These are phyloP conservation scores for Neogobius melanostomus DNA, from an alignment of 2,113 vertebrate genomes.

Conservation along the genomic window DNA sequence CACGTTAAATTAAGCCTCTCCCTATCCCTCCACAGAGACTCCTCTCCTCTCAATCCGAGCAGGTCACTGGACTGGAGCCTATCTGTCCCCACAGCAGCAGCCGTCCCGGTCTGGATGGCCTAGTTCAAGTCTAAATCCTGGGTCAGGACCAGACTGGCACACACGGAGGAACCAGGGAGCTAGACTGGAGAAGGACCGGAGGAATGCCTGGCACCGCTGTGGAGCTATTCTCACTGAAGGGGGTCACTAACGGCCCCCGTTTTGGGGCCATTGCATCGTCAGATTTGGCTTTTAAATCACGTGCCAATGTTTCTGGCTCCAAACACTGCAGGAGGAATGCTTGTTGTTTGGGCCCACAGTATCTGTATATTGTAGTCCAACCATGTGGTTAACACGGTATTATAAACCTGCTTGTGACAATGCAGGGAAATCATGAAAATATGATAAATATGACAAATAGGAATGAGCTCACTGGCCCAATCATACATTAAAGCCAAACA, in stretches of 20 bases:
- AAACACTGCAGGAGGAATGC: slow-evolving; percentile 34
- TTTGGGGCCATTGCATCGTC: slow-evolving; percentile 1
- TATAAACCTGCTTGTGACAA: too few species aligned
- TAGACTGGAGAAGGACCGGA: slow-evolving; percentile 20
- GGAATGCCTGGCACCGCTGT: slow-evolving; percentile 19
- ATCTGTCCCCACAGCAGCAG: slow-evolving; percentile 47
- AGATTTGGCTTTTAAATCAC: slow-evolving; percentile 38
- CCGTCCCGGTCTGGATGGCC: slow-evolving; percentile 52
- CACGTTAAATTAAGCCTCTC: neutral
- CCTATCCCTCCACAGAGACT: slow-evolving; percentile 40
- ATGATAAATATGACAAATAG: too few species aligned
- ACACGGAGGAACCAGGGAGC: slow-evolving; percentile 14
- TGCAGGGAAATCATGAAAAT: too few species aligned
- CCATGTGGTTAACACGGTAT: too few species aligned
- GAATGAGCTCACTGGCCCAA: neutral
- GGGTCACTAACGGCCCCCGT: slow-evolving; percentile 10
- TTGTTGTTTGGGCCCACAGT: neutral
- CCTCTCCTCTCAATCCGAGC: slow-evolving; percentile 37
- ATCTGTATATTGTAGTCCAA: too few species aligned
- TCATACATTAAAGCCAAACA: too few species aligned
- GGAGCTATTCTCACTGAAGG: slow-evolving; percentile 38
- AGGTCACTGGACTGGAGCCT: slow-evolving; percentile 60
- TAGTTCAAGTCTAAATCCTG: slow-evolving; percentile 28
- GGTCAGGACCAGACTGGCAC: slow-evolving; percentile 26
- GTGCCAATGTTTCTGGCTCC: slow-evolving; percentile 40